These are phyloP conservation scores for Drosophila anomalata DNA, from an alignment of 2,888 invertebrate species.

Conservation along the genomic window DNA sequence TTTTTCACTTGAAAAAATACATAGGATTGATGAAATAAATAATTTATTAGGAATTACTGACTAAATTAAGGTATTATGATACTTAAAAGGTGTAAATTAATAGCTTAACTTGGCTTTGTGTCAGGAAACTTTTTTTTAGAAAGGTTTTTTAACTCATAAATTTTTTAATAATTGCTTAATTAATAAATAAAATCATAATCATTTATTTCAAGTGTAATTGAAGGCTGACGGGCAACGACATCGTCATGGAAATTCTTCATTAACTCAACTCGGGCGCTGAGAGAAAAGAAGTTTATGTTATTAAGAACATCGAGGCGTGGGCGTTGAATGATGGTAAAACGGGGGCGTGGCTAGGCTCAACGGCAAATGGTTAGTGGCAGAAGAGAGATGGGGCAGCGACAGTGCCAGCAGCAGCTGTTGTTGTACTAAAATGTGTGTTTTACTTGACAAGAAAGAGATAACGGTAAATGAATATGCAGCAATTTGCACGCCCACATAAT, in stretches of 20 bases:
- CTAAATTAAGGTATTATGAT: background rate
- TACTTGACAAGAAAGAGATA: conserved; percentile 76
- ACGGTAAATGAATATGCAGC: conserved; percentile 80
- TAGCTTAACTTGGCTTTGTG: too few relatives aligned
- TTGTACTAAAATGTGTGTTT: conserved; percentile 61
- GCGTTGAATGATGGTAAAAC: conserved; percentile 7
- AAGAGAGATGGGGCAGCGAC: conserved; percentile 2
- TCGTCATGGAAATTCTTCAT: conserved; percentile 81
- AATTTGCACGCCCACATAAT: conserved; percentile 80
- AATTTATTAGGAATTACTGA: background rate
- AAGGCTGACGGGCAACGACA: conserved; percentile 47
- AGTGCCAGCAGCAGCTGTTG: conserved; percentile 56
- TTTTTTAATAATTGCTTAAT: background rate
- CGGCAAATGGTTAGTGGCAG: conserved; percentile 2
- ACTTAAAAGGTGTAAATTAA: background rate
- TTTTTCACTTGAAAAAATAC: conserved; percentile 12
- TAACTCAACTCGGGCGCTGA: conserved; percentile 71
- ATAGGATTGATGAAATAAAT: background rate
- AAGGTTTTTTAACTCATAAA: background rate
- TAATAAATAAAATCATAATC: background rate
- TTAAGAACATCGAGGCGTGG: conserved; percentile 55
- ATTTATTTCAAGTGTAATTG: conserved; percentile 22
- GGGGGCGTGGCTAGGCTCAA: conserved; percentile 17
- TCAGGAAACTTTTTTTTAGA: background rate
- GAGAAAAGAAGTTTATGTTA: conserved; percentile 78